phyloP scores from a whole-genome alignment of 2,888 invertebrate genomes.

The Nephrotoma flavescens region DNA sequence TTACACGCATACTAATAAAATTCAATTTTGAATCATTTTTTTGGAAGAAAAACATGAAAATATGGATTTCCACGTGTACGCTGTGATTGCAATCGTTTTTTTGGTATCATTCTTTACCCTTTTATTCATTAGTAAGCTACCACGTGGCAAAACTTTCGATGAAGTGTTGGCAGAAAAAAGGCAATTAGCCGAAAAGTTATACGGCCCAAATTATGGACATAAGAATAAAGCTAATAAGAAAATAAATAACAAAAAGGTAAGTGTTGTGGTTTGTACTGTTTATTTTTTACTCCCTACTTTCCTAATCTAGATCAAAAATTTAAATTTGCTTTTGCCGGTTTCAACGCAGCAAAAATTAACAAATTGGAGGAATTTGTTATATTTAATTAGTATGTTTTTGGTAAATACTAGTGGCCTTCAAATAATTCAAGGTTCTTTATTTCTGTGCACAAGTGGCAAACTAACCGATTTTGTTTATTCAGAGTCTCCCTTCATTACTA shows the following conservation, averaged over 20 bases:
- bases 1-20: background rate
- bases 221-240: conserved; percentile 9
- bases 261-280: background rate
- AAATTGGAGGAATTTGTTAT: too few species aligned
- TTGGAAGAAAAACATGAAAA: conserved; percentile 10
- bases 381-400: too few species aligned
- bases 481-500: too few species aligned
- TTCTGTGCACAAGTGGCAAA: too few species aligned
- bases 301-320: too few species aligned
- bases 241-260: conserved; percentile 7
- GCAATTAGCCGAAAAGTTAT: conserved; percentile 28
- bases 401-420: too few species aligned
- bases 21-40: background rate
- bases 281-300: too few species aligned
- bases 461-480: too few species aligned
- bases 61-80: conserved; percentile 32
- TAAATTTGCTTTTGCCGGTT: too few species aligned
- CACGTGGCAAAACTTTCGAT: conserved; percentile 31
- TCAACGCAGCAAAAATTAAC: too few species aligned
- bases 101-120: conserved; percentile 28
- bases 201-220: conserved; percentile 18
- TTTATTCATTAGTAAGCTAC: conserved; percentile 30
- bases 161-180: conserved; percentile 31
- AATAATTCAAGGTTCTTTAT: too few species aligned
- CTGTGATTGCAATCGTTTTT: conserved; percentile 30